phyloP scores from a whole-genome alignment of 1,140 invertebrate species.

The Drosophila jambulina region DNA sequence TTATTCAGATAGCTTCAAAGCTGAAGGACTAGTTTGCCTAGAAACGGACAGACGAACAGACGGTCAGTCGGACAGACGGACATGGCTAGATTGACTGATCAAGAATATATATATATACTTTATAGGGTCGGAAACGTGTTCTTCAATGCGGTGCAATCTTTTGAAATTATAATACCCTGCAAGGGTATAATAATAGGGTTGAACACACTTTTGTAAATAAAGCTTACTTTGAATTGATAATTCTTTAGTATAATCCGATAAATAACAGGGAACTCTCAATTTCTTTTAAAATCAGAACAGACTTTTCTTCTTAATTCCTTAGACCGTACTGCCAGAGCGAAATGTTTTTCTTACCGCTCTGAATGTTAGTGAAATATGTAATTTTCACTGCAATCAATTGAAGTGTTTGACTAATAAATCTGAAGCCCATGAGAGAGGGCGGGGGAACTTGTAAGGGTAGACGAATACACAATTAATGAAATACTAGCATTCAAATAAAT shows the following conservation, averaged over 20 bases:
- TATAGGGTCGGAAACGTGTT: no score
- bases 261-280: not conserved
- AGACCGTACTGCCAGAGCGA: not conserved
- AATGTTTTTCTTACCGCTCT: slow-evolving; percentile 1
- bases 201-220: no score
- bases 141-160: no score
- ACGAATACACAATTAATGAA: slow-evolving; percentile 51
- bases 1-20: no score
- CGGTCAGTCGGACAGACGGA: no score
- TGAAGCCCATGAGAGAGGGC: slow-evolving; percentile 2
- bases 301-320: not conserved
- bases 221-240: not conserved
- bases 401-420: slow-evolving; percentile 36
- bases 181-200: not conserved
- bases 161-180: no score
- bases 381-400: slow-evolving; percentile 33
- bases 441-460: slow-evolving; percentile 6
- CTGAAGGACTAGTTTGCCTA: no score
- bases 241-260: not conserved
- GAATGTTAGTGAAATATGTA: slow-evolving; percentile 6
- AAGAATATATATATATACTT: no score
- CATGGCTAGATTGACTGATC: no score
- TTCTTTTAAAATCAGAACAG: not conserved
- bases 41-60: no score
- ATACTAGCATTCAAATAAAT: slow-evolving; percentile 40